Evolutionary conservation across 2,888 invertebrate species (phyloP).

Genomic region (Ditylenchus weischeri): DNA sequence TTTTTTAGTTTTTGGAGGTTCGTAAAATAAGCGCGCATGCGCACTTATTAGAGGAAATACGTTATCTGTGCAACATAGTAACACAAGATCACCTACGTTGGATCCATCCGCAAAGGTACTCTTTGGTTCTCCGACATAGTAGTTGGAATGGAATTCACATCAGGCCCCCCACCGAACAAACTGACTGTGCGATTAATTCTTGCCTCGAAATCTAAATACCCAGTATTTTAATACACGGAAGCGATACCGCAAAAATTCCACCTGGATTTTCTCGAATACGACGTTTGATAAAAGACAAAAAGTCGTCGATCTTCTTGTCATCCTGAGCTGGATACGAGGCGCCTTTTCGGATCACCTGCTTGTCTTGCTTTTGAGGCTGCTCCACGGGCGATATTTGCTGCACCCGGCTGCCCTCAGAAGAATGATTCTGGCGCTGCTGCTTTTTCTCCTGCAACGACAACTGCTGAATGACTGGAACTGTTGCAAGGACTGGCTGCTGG

Average conservation of each 20-base stretch:
- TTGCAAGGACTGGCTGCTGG: not conserved
- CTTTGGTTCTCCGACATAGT: too few species aligned
- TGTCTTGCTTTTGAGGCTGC: not conserved
- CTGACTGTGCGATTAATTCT: conserved; percentile 6
- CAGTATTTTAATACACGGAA: too few species aligned
- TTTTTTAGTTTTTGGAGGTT: too few species aligned
- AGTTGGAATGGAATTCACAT: not conserved
- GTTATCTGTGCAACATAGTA: too few species aligned
- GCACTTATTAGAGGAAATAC: too few species aligned
- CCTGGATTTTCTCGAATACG: conserved; percentile 3
- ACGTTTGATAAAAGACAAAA: conserved; percentile 4
- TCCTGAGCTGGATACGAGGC: not conserved
- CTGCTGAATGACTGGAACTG: not conserved
- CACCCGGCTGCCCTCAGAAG: not conserved
- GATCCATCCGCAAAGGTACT: too few species aligned
- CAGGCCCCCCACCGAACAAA: conserved; percentile 1
- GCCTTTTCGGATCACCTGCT: not conserved
- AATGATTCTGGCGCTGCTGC: too few species aligned
- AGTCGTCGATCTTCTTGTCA: not conserved
- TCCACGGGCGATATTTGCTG: not conserved
- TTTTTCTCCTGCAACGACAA: not conserved
- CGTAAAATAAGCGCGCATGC: too few species aligned
- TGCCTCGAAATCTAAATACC: not conserved
- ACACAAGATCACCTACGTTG: too few species aligned
- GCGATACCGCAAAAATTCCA: too few species aligned